Evolutionary conservation across 2,113 vertebrate genomes (phyloP).

Genomic region (Malurus cyaneus): DNA sequence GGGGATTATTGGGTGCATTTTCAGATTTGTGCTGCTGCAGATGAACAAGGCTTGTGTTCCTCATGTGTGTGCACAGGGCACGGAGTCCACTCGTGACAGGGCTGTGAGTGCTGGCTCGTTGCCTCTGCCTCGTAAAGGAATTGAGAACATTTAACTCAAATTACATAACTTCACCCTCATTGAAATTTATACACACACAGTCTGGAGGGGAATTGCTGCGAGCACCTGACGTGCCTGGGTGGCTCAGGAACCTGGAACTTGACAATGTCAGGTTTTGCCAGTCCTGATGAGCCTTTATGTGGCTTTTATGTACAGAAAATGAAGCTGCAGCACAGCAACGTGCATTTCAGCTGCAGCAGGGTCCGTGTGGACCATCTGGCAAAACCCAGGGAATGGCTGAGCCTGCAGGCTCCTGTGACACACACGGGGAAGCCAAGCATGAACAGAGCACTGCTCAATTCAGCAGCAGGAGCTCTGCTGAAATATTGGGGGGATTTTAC

Average conservation of each 20-base stretch:
- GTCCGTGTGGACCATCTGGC: not conserved
- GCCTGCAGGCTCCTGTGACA: conserved; percentile 34
- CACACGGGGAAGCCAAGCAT: not conserved
- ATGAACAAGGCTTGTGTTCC: not conserved
- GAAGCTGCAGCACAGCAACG: not conserved
- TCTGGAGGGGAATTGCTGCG: not conserved
- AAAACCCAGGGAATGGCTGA: not conserved
- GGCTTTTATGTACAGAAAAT: not conserved
- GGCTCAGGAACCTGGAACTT: not conserved
- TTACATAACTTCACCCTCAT: rapidly evolving
- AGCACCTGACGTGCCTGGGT: not conserved
- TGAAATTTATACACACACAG: not conserved
- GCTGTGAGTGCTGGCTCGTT: not conserved
- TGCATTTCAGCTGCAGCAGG: not conserved
- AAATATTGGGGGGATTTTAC: not conserved
- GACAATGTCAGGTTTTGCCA: not conserved
- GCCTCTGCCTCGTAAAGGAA: not conserved
- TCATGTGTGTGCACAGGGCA: not conserved
- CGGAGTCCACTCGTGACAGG: rapidly evolving
- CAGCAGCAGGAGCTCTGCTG: not conserved
- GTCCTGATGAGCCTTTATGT: not conserved
- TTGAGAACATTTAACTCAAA: not conserved
- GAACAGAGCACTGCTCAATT: not conserved
- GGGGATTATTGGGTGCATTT: not conserved
- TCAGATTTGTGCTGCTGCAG: not conserved